Conservation (phyloP, 2,888 invertebrate genomes). For the Drosophila parthenogenetica region DNA sequence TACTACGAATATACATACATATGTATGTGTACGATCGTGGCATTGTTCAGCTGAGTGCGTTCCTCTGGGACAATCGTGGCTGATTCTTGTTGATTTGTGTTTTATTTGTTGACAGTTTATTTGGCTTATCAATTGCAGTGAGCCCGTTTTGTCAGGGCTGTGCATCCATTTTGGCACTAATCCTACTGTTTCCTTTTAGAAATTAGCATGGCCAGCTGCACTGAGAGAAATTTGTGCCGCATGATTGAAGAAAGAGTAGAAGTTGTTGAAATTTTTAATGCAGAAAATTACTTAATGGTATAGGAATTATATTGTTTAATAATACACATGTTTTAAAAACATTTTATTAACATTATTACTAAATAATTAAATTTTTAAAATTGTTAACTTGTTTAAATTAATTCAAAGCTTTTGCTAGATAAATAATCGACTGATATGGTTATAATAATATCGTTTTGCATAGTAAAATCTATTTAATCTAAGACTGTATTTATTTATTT, state of each 20-base stretch:
- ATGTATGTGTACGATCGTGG: neutral
- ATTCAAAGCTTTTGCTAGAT: too few relatives aligned
- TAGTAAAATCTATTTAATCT: too few relatives aligned
- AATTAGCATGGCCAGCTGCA: conserved; percentile 53
- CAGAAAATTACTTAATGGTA: too few relatives aligned
- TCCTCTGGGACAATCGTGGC: conserved; percentile 60
- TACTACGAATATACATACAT: too few relatives aligned
- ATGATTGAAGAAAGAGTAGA: neutral
- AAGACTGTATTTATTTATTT: too few relatives aligned
- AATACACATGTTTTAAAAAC: too few relatives aligned
- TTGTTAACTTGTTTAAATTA: too few relatives aligned
- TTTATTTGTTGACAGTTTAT: conserved; percentile 83
- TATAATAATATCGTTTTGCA: too few relatives aligned
- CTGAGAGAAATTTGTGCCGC: conserved; percentile 19
- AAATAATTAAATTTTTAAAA: too few relatives aligned
- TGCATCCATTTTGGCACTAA: conserved; percentile 50
- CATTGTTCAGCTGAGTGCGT: conserved; percentile 23
- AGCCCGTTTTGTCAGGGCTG: conserved; percentile 49
- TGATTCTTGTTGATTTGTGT: conserved; percentile 81
- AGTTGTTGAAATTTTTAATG: neutral
- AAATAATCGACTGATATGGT: too few relatives aligned
- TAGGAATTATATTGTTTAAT: too few relatives aligned
- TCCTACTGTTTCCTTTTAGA: conserved; percentile 39
- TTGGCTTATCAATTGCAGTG: conserved; percentile 74
- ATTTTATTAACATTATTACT: too few relatives aligned